phyloP scores from a whole-genome alignment of 2,888 invertebrate genomes.

The Sepioteuthis lessoniana region DNA sequence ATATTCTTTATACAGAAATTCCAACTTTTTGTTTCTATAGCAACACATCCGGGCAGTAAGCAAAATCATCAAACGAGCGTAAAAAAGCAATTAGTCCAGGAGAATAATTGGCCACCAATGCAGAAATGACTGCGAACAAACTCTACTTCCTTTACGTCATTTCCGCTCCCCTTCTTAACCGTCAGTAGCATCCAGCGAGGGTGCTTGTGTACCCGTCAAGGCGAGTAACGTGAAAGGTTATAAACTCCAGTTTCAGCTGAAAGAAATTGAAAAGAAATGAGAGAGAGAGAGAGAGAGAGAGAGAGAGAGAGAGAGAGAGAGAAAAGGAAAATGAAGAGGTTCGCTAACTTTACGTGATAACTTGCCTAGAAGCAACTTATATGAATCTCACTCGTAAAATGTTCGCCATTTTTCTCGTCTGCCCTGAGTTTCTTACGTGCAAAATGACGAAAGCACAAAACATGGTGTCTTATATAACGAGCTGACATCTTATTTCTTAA shows the following conservation, averaged over 20 bases:
- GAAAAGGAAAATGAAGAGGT: too few species aligned
- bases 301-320: too few species aligned
- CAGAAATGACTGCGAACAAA: constrained; percentile 15
- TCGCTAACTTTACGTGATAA: too few species aligned
- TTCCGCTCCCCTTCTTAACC: not conserved
- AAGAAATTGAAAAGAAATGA: not conserved
- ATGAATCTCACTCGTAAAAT: too few species aligned
- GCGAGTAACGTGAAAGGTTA: not conserved
- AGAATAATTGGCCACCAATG: constrained; percentile 23
- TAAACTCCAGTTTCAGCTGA: not conserved
- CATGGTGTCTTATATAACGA: too few species aligned
- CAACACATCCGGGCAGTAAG: not conserved
- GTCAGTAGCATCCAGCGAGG: not conserved
- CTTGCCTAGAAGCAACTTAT: too few species aligned
- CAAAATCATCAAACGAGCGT: not conserved
- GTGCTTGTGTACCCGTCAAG: not conserved
- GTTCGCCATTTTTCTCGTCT: too few species aligned
- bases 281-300: too few species aligned
- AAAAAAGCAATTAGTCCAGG: not conserved
- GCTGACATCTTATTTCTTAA: too few species aligned
- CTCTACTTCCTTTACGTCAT: constrained; percentile 4
- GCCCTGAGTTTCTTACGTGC: too few species aligned
- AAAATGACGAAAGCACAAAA: too few species aligned
- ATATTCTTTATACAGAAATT: not conserved
- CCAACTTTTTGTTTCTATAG: not conserved